Conservation (phyloP, 53 echinoderm and acorn worm genomes). For the Astropecten irregularis region DNA sequence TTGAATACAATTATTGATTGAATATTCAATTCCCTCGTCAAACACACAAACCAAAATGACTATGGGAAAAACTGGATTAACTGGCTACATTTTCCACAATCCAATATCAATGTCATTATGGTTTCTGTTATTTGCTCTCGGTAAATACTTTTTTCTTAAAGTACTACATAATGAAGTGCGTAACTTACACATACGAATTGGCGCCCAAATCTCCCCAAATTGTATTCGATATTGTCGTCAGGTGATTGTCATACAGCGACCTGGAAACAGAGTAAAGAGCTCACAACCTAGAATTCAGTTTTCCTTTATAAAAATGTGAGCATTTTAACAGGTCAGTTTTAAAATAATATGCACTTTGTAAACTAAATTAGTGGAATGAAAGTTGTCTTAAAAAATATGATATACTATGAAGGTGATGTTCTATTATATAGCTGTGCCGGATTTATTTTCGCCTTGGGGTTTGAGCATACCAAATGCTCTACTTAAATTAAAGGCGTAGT, state of each 20-base stretch:
- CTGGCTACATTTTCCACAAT: background rate
- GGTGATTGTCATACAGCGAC: background rate
- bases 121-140: background rate
- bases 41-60: background rate
- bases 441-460: too few species aligned
- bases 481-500: too few species aligned
- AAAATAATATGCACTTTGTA: too few species aligned
- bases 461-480: too few species aligned
- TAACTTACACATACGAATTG: background rate
- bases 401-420: too few species aligned
- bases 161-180: background rate
- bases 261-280: background rate
- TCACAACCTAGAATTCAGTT: background rate
- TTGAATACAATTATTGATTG: background rate
- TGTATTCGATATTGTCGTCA: background rate
- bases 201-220: background rate
- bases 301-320: too few species aligned
- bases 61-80: background rate
- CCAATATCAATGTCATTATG: background rate
- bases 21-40: too few species aligned
- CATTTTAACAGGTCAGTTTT: too few species aligned
- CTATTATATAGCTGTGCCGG: too few species aligned
- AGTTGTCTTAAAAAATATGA: too few species aligned
- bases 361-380: too few species aligned
- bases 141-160: background rate